A percentile compares a stretch with the other conserved stretches of the same genome.
phyloP scores from a whole-genome alignment of 1,140 invertebrate genomes.

The Scylla paramamosain region DNA sequence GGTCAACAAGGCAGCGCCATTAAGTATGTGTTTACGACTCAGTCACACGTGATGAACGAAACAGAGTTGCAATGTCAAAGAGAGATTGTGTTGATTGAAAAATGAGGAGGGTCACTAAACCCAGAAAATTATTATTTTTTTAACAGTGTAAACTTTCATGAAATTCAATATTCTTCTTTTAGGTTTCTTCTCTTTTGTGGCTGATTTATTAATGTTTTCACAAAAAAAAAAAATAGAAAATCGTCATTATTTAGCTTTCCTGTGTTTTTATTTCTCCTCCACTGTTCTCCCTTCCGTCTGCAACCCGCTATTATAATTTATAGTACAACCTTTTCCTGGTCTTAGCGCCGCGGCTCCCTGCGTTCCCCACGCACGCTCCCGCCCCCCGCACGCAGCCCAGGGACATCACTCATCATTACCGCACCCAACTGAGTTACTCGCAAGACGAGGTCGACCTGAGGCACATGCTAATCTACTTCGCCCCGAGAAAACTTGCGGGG shows the following conservation, averaged over 20 bases:
- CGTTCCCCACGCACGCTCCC: not conserved
- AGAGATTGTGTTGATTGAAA: not conserved
- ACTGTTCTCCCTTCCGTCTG: not conserved
- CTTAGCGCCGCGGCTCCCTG: not conserved
- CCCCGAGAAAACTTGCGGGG: not conserved
- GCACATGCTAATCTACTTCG: constrained; percentile 9
- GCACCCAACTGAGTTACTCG: constrained; percentile 5
- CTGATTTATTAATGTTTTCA: too few species aligned
- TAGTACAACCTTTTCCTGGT: not conserved
- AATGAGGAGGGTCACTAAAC: not conserved
- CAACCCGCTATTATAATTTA: too few species aligned
- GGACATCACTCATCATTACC: constrained; percentile 21
- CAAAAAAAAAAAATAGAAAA: too few species aligned
- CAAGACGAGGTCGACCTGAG: not conserved
- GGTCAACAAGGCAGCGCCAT: not conserved
- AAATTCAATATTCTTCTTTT: too few species aligned
- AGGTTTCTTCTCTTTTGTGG: not conserved
- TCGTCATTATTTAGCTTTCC: too few species aligned
- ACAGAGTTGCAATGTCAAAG: not conserved
- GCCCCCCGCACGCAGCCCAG: not conserved
- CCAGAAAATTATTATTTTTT: not conserved
- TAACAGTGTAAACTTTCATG: too few species aligned
- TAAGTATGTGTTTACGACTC: not conserved
- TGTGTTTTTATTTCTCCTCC: not conserved
- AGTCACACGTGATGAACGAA: not conserved